Base-by-base conservation (phyloP, 2,797 vertebrate genomes). In the Natrix natrix region DNA sequence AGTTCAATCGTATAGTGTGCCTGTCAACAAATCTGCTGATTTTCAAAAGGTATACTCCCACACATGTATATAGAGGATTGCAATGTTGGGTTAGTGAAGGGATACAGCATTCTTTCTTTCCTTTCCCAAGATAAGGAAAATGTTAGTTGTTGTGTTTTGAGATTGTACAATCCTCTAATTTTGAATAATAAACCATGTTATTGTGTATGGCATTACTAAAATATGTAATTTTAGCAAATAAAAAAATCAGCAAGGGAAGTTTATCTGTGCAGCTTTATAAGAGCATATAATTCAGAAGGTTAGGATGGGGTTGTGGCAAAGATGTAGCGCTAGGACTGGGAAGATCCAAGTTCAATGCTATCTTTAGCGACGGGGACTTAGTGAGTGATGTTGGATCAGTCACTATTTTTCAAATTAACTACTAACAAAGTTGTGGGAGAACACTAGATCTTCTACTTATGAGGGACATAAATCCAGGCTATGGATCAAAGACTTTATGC, bases 111-210 rank as follows among this genome's bases (percentile, higher is more conserved):
- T 78, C 87, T 95, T 69, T 83, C 87, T 94, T 63, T 60, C 86
- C 94, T 0, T 90, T 93, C 94, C 91, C 60, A 26, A 14, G 92
- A 94, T 90, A 90, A 91, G 93, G 95, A 94, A 8, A 95, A 95
- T 93, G 89, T 93, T 0, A 60, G 92, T 89, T 32, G 78, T 59
- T 92, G n/a, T 0, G 52, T 20, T 89, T 95, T 91, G 91, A 60
- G 60, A 88, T 78, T 92, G 89, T 22, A 92, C 57, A 0, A 92
- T 94, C 88, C 87, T 87, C 95, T 96, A 94, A 94, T 91, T 87
- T 91, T 94, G 95, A 91, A 94, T 92, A 95, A 89, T 90, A 94
- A 93, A 57, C 59, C 24, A 20, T 92, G 63, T 59, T 66, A 95
- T 93, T 52, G 66, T 43, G 94, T 11, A 43, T 22, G 37, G 8